These are phyloP conservation scores for Apeltes quadracus DNA, from an alignment of 2,113 vertebrate species.

Conservation along the genomic window DNA sequence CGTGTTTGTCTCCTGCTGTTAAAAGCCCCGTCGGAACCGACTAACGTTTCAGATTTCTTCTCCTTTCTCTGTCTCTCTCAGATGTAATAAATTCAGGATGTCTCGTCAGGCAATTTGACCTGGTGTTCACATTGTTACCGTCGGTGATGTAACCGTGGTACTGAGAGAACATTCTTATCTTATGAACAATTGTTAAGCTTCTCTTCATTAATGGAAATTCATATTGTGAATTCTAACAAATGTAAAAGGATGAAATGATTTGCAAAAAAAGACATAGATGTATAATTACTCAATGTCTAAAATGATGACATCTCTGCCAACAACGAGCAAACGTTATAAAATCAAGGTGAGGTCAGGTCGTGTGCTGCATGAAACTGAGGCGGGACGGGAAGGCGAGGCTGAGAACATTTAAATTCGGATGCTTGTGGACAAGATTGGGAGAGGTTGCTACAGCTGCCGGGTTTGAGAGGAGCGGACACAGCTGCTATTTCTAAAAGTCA, in stretches of 20 bases:
- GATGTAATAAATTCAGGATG: slow-evolving; percentile 56
- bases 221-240: not conserved
- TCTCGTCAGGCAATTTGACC: slow-evolving; percentile 57
- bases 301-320: slow-evolving; percentile 14
- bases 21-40: slow-evolving; percentile 31
- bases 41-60: slow-evolving; percentile 28
- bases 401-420: slow-evolving; percentile 48
- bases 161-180: slow-evolving; percentile 24
- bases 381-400: slow-evolving; percentile 27
- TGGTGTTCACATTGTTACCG: slow-evolving; percentile 52
- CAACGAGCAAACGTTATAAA: not conserved
- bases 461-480: slow-evolving; percentile 60
- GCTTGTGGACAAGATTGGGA: slow-evolving; percentile 47
- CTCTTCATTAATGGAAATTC: slow-evolving; percentile 25
- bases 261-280: not conserved
- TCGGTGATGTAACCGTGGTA: slow-evolving; percentile 46
- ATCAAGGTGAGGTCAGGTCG: not conserved
- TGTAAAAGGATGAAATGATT: not conserved
- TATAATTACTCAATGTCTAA: not conserved
- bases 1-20: slow-evolving; percentile 11
- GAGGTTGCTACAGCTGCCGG: slow-evolving; percentile 61
- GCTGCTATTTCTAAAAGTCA: slow-evolving; percentile 57
- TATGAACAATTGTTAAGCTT: slow-evolving; percentile 20
- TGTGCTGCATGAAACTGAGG: not conserved
- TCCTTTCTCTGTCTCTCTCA: slow-evolving; percentile 26